Percentiles rank a stretch among this genome's conserved stretches.
Evolutionary conservation across 2,888 invertebrate species (phyloP).

Genomic region (Drosophila anomelani): DNA sequence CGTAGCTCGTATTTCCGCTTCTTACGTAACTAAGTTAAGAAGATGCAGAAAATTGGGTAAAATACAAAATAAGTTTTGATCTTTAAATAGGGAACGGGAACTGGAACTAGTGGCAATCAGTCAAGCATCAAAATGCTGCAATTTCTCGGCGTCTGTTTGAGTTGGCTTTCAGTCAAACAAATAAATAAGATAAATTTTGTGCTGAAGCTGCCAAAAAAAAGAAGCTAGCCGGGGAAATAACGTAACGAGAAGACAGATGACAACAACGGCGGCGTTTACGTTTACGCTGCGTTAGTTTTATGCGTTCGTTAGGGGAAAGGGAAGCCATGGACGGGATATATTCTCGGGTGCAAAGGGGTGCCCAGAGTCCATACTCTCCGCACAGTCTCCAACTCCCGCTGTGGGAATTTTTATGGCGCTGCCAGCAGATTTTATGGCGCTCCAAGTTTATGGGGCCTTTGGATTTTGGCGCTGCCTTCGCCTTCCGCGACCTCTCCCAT

Average conservation of each 20-base stretch:
- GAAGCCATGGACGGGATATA: slow-evolving; percentile 9
- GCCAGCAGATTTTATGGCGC: slow-evolving; percentile 84
- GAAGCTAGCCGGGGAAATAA: slow-evolving; percentile 18
- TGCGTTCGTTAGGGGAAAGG: slow-evolving; percentile 65
- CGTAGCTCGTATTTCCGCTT: slow-evolving; percentile 43
- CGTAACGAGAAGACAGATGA: slow-evolving; percentile 50
- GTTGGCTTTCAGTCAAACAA: slow-evolving; percentile 61
- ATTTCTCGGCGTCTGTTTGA: slow-evolving; percentile 46
- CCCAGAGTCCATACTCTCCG: slow-evolving; percentile 9
- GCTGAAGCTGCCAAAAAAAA: slow-evolving; percentile 75
- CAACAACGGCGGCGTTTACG: slow-evolving; percentile 72
- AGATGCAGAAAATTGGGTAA: background rate
- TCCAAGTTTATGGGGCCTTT: slow-evolving; percentile 81
- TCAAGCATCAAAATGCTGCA: slow-evolving; percentile 81
- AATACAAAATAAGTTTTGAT: background rate
- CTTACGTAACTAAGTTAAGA: slow-evolving; percentile 8
- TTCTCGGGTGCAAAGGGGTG: slow-evolving; percentile 17
- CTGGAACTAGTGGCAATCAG: slow-evolving; percentile 62
- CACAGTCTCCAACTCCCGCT: slow-evolving; percentile 70
- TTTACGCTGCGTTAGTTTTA: slow-evolving; percentile 84
- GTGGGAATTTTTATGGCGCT: slow-evolving; percentile 80
- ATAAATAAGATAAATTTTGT: slow-evolving; percentile 79
- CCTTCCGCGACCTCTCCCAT: slow-evolving; percentile 58
- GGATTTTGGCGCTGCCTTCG: slow-evolving; percentile 68
- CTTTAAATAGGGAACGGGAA: background rate